phyloP scores from a whole-genome alignment of 1,140 invertebrate genomes.

The Scylla paramamosain region DNA sequence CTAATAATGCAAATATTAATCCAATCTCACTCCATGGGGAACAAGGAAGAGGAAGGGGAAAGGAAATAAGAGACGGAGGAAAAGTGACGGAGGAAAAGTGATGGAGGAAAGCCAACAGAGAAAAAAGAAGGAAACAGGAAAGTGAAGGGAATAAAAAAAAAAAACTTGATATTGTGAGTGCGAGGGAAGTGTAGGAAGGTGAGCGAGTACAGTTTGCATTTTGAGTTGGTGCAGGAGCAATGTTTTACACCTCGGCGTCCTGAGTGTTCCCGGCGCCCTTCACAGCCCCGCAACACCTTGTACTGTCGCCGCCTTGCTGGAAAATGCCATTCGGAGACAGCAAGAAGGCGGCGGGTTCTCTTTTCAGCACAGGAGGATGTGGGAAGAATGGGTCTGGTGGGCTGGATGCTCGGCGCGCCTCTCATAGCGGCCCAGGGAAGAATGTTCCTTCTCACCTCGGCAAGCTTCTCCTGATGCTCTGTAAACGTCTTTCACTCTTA shows the following conservation, averaged over 20 bases:
- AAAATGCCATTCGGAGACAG: background rate
- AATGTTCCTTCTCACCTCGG: background rate
- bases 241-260: background rate
- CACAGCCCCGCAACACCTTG: background rate
- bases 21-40: background rate
- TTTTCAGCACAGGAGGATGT: background rate
- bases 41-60: background rate
- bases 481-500: background rate
- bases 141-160: background rate
- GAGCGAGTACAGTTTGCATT: background rate
- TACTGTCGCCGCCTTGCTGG: background rate
- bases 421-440: background rate
- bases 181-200: background rate
- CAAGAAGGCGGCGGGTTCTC: background rate
- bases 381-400: no score
- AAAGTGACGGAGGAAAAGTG: background rate
- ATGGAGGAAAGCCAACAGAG: background rate
- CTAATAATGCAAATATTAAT: no score
- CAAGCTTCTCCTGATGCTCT: background rate
- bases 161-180: background rate
- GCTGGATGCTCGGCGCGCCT: background rate
- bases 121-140: background rate
- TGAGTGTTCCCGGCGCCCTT: background rate
- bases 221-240: background rate
- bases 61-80: background rate